Base-by-base conservation (phyloP, 2,888 invertebrate species). In the Oligia latruncula region DNA sequence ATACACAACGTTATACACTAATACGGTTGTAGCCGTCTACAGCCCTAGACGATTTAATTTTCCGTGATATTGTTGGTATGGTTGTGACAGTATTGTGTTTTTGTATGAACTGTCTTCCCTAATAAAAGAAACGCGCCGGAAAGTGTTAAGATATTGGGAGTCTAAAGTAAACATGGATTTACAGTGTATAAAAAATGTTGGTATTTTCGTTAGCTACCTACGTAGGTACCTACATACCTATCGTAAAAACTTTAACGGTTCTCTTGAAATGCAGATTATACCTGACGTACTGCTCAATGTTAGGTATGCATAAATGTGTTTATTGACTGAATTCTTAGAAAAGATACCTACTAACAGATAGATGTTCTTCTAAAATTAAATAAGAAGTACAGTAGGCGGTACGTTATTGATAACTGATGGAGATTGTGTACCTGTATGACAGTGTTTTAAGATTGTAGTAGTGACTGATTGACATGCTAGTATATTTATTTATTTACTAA, bases 231-330 rank as follows among this genome's bases (percentile, higher is more conserved):
- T 40, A 40, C 23, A 15, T 29, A n/a, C 71, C 65, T 29, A n/a
- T 77, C 65, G 70, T 77, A 82, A 81, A 81, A 15, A 66, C 77
- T 40, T 81, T 77, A 77, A 46, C 77, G 40, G 62, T 40, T 60
- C n/a, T 70, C 35, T 77, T 71, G 77, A 66, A 71, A 66, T 71
- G 35, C 35, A 46, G n/a, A 82, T 20, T 77, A n/a, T 49, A 58
- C 43, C 43, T 52, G 60, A 75, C 40, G 43, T 29, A 35, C n/a
- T 0, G 13, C 40, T 23, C 17, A 40, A 35, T 75, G 58, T 65
- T 60, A n/a, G 17, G 55, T 17, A 60, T 60, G 43, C 49, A 74
- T 49, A 35, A 65, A 82, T 70, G 35, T 66, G 35, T 40, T 49
- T 70, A 58, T n/a, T 52, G 17, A 70, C 5, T 29, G 46, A 64